Evolutionary conservation across 2,113 vertebrate genomes (phyloP).

Genomic region (Epinephelus moara): DNA sequence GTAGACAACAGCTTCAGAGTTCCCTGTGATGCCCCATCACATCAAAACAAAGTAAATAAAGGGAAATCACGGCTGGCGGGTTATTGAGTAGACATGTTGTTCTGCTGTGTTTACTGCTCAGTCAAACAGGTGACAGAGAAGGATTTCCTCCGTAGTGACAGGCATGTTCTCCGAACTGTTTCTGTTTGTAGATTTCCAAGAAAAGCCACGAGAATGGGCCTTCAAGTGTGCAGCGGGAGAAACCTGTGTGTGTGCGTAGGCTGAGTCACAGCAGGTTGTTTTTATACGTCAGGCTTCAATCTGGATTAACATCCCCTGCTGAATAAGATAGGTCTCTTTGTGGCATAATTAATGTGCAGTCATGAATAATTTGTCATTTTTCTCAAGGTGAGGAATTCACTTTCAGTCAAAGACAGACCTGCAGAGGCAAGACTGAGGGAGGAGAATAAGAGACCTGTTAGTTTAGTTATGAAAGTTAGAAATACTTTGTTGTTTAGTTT

Average conservation of each 20-base stretch:
- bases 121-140: conserved; percentile 49
- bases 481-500: conserved; percentile 57
- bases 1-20: conserved; percentile 54
- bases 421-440: conserved; percentile 81
- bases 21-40: conserved; percentile 33
- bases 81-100: conserved; percentile 56
- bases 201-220: neutral
- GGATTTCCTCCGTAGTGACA: conserved; percentile 45
- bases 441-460: conserved; percentile 78
- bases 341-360: conserved; percentile 55
- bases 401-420: conserved; percentile 76
- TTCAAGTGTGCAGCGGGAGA: conserved; percentile 6
- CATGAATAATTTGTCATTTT: conserved; percentile 66
- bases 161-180: conserved; percentile 21
- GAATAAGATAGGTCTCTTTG: conserved; percentile 38
- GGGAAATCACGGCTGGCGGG: conserved; percentile 30
- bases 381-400: conserved; percentile 86
- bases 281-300: conserved; percentile 43
- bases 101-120: conserved; percentile 63
- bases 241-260: neutral
- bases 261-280: conserved; percentile 41
- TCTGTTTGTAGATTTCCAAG: conserved; percentile 39
- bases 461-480: conserved; percentile 85
- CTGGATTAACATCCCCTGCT: conserved; percentile 43
- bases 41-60: conserved; percentile 55